Base-by-base conservation (phyloP, 2,888 invertebrate species). In the Pantelozetes paolii region DNA sequence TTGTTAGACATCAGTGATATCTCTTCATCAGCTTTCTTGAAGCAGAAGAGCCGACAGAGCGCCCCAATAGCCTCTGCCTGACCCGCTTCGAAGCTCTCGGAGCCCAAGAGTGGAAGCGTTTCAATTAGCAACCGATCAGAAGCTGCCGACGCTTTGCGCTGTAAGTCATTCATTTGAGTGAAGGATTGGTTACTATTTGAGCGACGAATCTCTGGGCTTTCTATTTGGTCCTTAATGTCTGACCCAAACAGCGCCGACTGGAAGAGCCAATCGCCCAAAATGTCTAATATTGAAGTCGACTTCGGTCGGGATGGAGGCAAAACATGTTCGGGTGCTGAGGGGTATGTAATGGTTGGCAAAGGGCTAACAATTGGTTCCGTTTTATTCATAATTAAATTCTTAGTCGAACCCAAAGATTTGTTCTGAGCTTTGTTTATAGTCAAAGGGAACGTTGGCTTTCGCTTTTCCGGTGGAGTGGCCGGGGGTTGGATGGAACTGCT, bases 231-330 rank as follows among this genome's bases (percentile, higher is more conserved):
- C n/a, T 69, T 69, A 1, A 69, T 26, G 15, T 77, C 78, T 23
- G 78, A 76, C 18, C 94, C 94, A 79, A 94, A 90, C 78, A 95
- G 89, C 2, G 95, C 91, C 6, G 95, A 95, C 82, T 97, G 96
- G 82, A 96, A 95, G 77, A 97, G 84, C 97, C 97, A 97, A 81
- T 93, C 91, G 1, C 97, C 96, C 83, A 96, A 95, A 78, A 97
- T 85, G 83, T 97, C 95, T 75, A 97, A 86, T 81, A 97, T 90
- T 77, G 95, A 95, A 83, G 97, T 96, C 80, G 94, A 94, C 81
- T 92, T 92, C 26, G 96, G 94, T 74, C 95, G 79, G n/a, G 79
- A 78, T 20, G 82, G 79, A 11, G 82, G 82, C 80, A 79, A 40
- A 6, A 50, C 50, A 45, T 59, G n/a, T 15, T 67, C 48, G 8